Conservation (phyloP, 1,140 invertebrate species). For the Sminthurinus signatus region DNA sequence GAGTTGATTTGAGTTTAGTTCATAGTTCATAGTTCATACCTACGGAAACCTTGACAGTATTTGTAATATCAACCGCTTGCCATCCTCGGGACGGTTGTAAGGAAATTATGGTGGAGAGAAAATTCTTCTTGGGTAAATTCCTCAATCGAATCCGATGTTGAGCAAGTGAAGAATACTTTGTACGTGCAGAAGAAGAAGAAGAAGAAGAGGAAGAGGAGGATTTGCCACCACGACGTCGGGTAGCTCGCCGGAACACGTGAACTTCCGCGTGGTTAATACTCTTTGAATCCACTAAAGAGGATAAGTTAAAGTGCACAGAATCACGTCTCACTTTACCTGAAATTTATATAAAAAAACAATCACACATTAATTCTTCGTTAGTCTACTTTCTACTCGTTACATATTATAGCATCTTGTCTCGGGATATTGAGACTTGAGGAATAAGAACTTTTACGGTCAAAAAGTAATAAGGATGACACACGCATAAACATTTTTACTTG, state of each 20-base stretch:
- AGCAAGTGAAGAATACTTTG: not conserved
- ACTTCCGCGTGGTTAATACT: constrained; percentile 6
- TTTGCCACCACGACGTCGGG: constrained; percentile 2
- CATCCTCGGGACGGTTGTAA: constrained; percentile 2
- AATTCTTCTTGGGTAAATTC: constrained; percentile 3
- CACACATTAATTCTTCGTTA: no score
- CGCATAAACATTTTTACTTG: no score
- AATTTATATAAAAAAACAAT: not conserved
- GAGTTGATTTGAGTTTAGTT: not conserved
- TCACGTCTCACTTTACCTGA: constrained; percentile 12
- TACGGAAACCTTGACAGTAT: constrained; percentile 1
- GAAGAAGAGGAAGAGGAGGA: no score
- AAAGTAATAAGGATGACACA: no score
- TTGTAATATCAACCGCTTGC: constrained; percentile 9
- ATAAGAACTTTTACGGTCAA: no score
- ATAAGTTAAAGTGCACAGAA: constrained; percentile 8
- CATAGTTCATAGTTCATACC: no score
- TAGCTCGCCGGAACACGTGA: constrained; percentile 3
- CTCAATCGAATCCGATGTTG: constrained; percentile 9
- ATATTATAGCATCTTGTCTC: no score
- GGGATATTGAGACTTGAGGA: no score
- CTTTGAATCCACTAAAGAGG: not conserved
- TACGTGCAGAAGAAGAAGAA: no score
- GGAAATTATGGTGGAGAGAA: constrained; percentile 11
- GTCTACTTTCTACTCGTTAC: no score